These are phyloP conservation scores for Lithosia quadra DNA, from an alignment of 2,888 invertebrate species.

Conservation along the genomic window DNA sequence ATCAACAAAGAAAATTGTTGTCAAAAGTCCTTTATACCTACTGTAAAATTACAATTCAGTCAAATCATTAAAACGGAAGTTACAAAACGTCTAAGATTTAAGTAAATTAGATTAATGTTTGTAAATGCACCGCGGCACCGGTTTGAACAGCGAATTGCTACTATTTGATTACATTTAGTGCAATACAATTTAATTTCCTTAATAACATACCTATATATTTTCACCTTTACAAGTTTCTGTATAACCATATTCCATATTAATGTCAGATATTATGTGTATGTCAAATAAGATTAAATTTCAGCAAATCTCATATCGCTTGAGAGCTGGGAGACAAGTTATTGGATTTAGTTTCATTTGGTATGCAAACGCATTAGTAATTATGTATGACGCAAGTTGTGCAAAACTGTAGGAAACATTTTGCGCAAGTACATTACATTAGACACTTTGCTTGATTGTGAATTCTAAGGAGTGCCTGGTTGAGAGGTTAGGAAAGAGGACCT, in stretches of 20 bases:
- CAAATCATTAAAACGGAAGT: no score
- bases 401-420: not conserved
- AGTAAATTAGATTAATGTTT: no score
- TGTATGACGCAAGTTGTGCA: slow-evolving; percentile 8
- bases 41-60: no score
- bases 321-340: slow-evolving; percentile 9
- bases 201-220: not conserved
- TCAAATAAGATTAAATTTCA: slow-evolving; percentile 5
- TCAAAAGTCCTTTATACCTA: no score
- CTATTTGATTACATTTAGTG: not conserved
- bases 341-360: slow-evolving; percentile 11
- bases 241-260: slow-evolving; percentile 1
- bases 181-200: not conserved
- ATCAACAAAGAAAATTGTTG: no score
- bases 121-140: no score
- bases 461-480: no score
- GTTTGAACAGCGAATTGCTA: no score
- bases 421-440: not conserved
- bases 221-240: not conserved
- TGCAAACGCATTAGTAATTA: slow-evolving; percentile 7
- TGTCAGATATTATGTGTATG: not conserved
- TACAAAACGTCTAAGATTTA: not conserved
- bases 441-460: no score
- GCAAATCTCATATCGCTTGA: slow-evolving; percentile 9
- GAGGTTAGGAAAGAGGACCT: no score